A percentile compares a stretch with the other conserved stretches of the same genome.
These are phyloP conservation scores for Lasiommata megera DNA, from an alignment of 2,888 invertebrate genomes.

Conservation along the genomic window DNA sequence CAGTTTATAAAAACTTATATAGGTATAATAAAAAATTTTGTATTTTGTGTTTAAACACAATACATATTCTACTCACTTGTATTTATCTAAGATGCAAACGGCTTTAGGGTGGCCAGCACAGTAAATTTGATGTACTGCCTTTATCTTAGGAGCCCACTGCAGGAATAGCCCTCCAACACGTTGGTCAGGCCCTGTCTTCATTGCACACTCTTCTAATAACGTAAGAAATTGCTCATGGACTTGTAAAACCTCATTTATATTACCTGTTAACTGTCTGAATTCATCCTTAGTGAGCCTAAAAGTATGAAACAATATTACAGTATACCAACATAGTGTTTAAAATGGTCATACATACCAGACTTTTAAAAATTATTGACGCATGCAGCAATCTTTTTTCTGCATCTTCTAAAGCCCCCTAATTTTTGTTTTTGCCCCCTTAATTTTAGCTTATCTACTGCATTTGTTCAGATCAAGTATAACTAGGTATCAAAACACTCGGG, in stretches of 20 bases:
- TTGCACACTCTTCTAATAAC: constrained; percentile 89
- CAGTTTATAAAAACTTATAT: no score
- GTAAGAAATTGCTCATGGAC: constrained; percentile 91
- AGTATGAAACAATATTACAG: constrained; percentile 28
- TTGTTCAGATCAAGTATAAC: no score
- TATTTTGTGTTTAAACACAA: no score
- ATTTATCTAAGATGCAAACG: constrained; percentile 95
- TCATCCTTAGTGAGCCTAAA: constrained; percentile 91
- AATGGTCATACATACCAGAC: no score
- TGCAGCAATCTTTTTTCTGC: no score
- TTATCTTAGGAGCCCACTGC: constrained; percentile 90
- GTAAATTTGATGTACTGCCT: constrained; percentile 92
- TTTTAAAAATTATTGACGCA: no score
- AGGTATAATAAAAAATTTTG: no score
- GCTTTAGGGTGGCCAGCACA: constrained; percentile 97
- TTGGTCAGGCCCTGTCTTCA: constrained; percentile 87
- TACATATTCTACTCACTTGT: constrained; percentile 84
- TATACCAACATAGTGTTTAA: no score
- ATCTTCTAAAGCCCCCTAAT: no score
- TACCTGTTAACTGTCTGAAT: constrained; percentile 92
- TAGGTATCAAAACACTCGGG: no score
- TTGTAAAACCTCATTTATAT: constrained; percentile 92
- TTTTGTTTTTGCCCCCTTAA: no score
- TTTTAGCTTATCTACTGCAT: no score
- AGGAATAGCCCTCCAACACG: constrained; percentile 95